Conservation (phyloP, 2,888 invertebrate genomes). For the Prosapia bicincta region DNA sequence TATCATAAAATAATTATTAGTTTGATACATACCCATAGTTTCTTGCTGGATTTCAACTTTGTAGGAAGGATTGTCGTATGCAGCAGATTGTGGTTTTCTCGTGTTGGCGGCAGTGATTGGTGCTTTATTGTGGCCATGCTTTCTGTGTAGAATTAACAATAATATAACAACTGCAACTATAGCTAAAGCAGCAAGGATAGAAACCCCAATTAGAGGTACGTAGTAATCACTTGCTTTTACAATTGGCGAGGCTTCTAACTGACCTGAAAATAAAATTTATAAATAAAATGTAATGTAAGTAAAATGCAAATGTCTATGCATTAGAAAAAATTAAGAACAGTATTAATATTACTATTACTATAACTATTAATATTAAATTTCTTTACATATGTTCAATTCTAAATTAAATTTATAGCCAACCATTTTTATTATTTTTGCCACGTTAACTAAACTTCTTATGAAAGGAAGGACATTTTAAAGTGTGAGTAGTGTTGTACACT, state of each 20-base stretch:
- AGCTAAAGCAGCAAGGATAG: constrained; percentile 80
- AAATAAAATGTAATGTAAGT: no score
- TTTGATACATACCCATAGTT: constrained; percentile 68
- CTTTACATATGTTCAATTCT: no score
- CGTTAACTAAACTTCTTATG: no score
- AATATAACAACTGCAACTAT: constrained; percentile 77
- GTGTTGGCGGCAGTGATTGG: constrained; percentile 75
- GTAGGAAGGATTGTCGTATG: constrained; percentile 91
- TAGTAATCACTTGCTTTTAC: constrained; percentile 69
- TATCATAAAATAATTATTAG: neutral
- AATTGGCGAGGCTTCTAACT: constrained; percentile 48
- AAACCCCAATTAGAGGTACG: constrained; percentile 82
- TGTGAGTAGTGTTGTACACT: no score
- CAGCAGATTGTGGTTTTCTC: constrained; percentile 51
- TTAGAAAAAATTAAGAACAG: no score
- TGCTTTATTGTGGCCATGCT: constrained; percentile 66
- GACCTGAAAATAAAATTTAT: constrained; percentile 52
- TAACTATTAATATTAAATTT: no score
- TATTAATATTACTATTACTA: no score
- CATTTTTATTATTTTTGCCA: no score
- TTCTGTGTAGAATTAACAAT: constrained; percentile 72
- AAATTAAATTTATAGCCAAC: no score
- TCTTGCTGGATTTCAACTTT: constrained; percentile 91
- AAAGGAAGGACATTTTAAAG: no score
- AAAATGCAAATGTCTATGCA: no score